Base-by-base conservation (phyloP, 2,888 invertebrate species). In the Ichneumoninae sp. region DNA sequence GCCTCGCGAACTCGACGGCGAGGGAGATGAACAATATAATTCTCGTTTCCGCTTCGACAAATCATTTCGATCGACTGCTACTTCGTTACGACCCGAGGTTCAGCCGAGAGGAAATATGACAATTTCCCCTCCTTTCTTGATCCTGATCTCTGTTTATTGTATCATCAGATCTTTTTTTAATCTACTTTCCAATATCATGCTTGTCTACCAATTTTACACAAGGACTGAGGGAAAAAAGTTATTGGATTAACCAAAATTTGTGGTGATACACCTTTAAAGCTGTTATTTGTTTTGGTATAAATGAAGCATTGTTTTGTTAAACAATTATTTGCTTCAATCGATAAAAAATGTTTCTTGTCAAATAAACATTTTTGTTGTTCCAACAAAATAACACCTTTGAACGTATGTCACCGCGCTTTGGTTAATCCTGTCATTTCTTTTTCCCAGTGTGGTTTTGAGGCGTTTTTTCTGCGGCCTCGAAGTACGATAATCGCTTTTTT, bases 11-110 rank as follows among this genome's bases (percentile, higher is more conserved):
- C 22, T 13, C 69, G 33, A 54, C 30, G 50, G 60, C n/a, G 44
- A 16, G 33, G 68, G 71, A 60, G 72, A 83, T 33, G 68, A 71
- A 66, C 78, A 86, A 86, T 81, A 77, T 62, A 76, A 80, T 79
- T 66, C 65, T 80, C 65, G 62, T 74, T 84, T 84, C 83, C 83
- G 82, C 79, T 65, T 82, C 83, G 81, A 71, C 66, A 68, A 83
- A 70, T 80, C 50, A 62, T 76, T 74, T 79, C 84, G 80, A 87
- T 87, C 80, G 82, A 22, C 54, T 16, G 66, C 36, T 68, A 78
- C 80, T 72, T 84, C 85, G 79, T 87, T 84, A 84, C 82, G 40
- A 68, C 19, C 65, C 83, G 80, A 77, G 22, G 62, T 69, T 74
- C 72, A 54, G 8, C 33, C 84, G 81, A 77, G 76, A 65, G 57